Percentiles rank a stretch among this genome's conserved stretches.
Evolutionary conservation across 2,888 invertebrate species (phyloP).

Genomic region (Cheilosia impressa): DNA sequence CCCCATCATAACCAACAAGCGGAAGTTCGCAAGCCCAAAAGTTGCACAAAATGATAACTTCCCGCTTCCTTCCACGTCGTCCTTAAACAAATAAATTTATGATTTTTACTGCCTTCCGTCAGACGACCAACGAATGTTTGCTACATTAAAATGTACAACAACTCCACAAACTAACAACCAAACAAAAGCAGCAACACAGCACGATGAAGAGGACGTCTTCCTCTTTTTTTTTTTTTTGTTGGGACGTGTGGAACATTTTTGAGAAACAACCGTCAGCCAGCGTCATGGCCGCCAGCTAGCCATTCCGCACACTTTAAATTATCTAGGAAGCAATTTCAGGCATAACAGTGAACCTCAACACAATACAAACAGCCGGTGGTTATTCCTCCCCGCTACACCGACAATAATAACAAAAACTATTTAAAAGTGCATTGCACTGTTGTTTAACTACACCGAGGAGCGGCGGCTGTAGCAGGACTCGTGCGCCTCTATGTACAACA

Average conservation of each 20-base stretch:
- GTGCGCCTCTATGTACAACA: conserved; percentile 32
- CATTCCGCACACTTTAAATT: conserved; percentile 75
- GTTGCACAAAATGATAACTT: conserved; percentile 41
- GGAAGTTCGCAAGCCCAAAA: conserved; percentile 45
- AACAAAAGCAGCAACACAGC: conserved; percentile 43
- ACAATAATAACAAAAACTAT: conserved; percentile 74
- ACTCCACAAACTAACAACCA: conserved; percentile 57
- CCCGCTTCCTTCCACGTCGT: conserved; percentile 15
- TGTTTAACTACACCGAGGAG: conserved; percentile 58
- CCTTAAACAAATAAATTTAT: conserved; percentile 60
- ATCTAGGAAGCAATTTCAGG: conserved; percentile 73
- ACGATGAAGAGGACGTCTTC: conserved; percentile 1
- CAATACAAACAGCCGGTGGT: conserved; percentile 17
- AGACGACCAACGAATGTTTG: conserved; percentile 38
- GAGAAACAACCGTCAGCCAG: conserved; percentile 66
- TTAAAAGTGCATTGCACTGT: conserved; percentile 75
- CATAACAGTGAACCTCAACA: conserved; percentile 47
- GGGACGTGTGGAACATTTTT: conserved; percentile 69
- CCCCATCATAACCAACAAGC: conserved; percentile 47
- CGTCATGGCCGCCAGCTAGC: conserved; percentile 69
- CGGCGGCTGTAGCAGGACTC: conserved; percentile 25
- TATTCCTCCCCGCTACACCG: conserved; percentile 7
- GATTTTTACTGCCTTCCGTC: conserved; percentile 52
- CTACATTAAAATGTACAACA: conserved; percentile 69
- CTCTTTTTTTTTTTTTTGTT: conserved; percentile 3